phyloP scores from a whole-genome alignment of 1,140 invertebrate species.

The Harlomillsia oculata region DNA sequence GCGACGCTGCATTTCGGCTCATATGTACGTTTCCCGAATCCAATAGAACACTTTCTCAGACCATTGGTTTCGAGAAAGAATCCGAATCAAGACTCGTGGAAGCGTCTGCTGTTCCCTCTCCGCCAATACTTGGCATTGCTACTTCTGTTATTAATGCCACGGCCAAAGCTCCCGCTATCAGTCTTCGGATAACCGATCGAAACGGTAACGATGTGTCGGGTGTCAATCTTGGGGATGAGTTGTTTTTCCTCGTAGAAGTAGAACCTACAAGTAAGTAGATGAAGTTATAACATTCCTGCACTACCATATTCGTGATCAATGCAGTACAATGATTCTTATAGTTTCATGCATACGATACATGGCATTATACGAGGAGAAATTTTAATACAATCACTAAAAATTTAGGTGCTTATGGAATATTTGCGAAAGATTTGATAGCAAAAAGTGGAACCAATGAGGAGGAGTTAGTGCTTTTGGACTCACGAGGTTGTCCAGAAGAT shows the following conservation, averaged over 20 bases:
- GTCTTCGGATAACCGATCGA: conserved; percentile 25
- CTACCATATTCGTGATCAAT: too few species aligned
- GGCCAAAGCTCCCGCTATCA: conserved; percentile 29
- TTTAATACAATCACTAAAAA: too few species aligned
- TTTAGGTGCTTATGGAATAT: conserved; percentile 33
- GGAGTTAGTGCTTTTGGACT: conserved; percentile 28
- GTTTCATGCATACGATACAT: too few species aligned
- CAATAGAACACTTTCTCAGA: conserved; percentile 31
- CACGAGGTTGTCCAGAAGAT: conserved; percentile 31
- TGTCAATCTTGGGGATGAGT: conserved; percentile 31
- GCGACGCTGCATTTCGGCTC: conserved; percentile 32
- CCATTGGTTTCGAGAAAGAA: conserved; percentile 31
- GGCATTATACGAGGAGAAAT: too few species aligned
- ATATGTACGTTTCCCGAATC: conserved; percentile 31
- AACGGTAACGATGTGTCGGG: conserved; percentile 34
- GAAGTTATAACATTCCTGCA: conserved; percentile 17
- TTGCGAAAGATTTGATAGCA: conserved; percentile 31
- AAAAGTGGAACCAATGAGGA: conserved; percentile 36
- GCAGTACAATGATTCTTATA: too few species aligned
- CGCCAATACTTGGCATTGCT: conserved; percentile 31
- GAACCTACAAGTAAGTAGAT: conserved; percentile 21
- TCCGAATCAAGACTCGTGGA: conserved; percentile 29
- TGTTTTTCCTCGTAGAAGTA: conserved; percentile 28
- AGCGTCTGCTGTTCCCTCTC: conserved; percentile 18
- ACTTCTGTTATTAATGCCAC: conserved; percentile 33